phyloP scores from a whole-genome alignment of 2,888 invertebrate genomes.

The Therioaphis trifolii region DNA sequence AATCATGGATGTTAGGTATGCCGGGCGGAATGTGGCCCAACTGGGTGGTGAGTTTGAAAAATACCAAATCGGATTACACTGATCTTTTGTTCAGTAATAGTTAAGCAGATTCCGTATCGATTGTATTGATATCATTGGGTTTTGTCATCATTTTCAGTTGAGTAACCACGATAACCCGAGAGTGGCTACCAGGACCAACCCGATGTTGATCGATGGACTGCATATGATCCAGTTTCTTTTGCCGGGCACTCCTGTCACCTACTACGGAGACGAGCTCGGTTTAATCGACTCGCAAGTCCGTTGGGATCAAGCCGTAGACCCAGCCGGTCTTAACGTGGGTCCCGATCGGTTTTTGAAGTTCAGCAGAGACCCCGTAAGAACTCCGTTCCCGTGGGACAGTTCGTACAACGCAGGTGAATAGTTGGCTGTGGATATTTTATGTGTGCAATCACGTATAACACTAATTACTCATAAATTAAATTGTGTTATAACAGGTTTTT shows the following conservation, averaged over 20 bases:
- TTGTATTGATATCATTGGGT: no score
- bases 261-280: constrained; percentile 87
- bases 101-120: no score
- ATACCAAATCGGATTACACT: no score
- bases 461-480: no score
- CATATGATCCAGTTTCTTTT: constrained; percentile 85
- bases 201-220: constrained; percentile 79
- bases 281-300: constrained; percentile 74
- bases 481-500: constrained; percentile 70
- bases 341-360: constrained; percentile 72
- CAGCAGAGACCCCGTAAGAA: constrained; percentile 80
- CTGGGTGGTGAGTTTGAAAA: constrained; percentile 75
- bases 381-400: constrained; percentile 83
- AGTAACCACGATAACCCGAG: constrained; percentile 84
- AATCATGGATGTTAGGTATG: constrained; percentile 74
- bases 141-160: constrained; percentile 73
- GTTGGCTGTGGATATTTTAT: no score
- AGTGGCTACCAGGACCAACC: constrained; percentile 78
- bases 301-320: constrained; percentile 72
- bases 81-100: no score
- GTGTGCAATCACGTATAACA: no score
- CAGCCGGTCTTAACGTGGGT: constrained; percentile 73
- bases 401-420: constrained; percentile 74
- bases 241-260: constrained; percentile 87
- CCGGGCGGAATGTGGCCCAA: constrained; percentile 73